A percentile compares a stretch with the other conserved stretches of the same genome.
Evolutionary conservation across 2,797 vertebrate species (phyloP).

Genomic region (Phataginus tetradactyla): DNA sequence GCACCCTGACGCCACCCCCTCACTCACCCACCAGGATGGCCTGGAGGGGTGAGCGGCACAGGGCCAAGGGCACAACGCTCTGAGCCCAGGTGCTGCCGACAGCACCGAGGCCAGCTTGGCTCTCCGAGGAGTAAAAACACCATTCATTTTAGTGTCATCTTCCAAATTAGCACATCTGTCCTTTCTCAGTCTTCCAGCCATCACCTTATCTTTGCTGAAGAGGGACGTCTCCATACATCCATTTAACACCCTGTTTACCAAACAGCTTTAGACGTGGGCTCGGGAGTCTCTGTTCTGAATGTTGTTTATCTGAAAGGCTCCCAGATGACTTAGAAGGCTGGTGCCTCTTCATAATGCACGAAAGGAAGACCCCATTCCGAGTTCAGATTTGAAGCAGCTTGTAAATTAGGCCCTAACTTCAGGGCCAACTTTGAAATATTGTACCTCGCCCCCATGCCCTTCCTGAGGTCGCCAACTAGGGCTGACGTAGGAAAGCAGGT

Average conservation of each 20-base stretch:
- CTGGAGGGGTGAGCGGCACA: neutral
- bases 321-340: neutral
- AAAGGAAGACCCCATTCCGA: neutral
- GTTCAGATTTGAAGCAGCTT: slow-evolving; percentile 60
- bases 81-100: neutral
- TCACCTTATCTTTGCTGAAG: slow-evolving; percentile 26
- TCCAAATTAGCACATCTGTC: neutral
- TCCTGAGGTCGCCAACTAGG: slow-evolving; percentile 76
- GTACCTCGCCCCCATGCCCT: slow-evolving; percentile 64
- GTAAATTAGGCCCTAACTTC: slow-evolving; percentile 50
- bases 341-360: neutral
- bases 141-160: slow-evolving; percentile 10
- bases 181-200: neutral
- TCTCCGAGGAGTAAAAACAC: slow-evolving; percentile 55
- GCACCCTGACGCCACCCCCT: neutral
- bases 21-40: neutral
- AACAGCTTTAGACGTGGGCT: neutral
- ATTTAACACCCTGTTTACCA: neutral
- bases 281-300: neutral
- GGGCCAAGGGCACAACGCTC: neutral
- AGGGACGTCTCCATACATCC: neutral
- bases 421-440: slow-evolving; percentile 68
- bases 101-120: neutral
- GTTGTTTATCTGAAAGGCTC: neutral
- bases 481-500: slow-evolving; percentile 68